Conservation (phyloP, 2,113 vertebrate species). For the Corydoras sp. region DNA sequence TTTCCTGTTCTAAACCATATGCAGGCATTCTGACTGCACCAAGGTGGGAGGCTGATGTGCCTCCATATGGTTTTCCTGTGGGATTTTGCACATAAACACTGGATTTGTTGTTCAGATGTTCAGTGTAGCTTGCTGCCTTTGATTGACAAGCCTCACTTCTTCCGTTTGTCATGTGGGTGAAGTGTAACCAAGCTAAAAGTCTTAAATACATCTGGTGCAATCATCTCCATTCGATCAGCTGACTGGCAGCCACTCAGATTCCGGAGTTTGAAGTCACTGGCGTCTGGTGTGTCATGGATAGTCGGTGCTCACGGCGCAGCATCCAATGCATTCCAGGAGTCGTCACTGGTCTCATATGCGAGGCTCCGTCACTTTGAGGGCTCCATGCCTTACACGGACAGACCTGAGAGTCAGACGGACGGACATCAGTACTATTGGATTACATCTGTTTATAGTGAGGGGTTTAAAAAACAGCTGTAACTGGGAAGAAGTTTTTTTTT, state of each 20-base stretch:
- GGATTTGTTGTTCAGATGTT: too few relatives aligned
- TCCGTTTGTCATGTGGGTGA: not conserved
- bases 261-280: not conserved
- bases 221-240: conserved; percentile 20
- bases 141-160: too few relatives aligned
- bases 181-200: not conserved
- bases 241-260: conserved; percentile 28
- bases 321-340: conserved; percentile 35
- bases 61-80: conserved; percentile 14
- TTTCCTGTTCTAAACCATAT: conserved; percentile 33
- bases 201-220: conserved; percentile 34
- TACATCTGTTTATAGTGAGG: not conserved
- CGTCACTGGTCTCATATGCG: conserved; percentile 26
- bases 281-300: conserved; percentile 24
- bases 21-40: conserved; percentile 13
- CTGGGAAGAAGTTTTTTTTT: not conserved
- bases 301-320: conserved; percentile 32
- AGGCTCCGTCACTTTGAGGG: conserved; percentile 8
- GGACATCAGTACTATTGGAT: not conserved
- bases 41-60: conserved; percentile 6
- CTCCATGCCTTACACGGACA: not conserved
- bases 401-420: not conserved
- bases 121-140: too few relatives aligned
- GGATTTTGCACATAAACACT: conserved; percentile 8
- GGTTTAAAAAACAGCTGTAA: not conserved